Evolutionary conservation across 2,888 invertebrate species (phyloP), one percentile per base, ranked within the genome.

Genomic region (Lasioglossum marginatum): DNA sequence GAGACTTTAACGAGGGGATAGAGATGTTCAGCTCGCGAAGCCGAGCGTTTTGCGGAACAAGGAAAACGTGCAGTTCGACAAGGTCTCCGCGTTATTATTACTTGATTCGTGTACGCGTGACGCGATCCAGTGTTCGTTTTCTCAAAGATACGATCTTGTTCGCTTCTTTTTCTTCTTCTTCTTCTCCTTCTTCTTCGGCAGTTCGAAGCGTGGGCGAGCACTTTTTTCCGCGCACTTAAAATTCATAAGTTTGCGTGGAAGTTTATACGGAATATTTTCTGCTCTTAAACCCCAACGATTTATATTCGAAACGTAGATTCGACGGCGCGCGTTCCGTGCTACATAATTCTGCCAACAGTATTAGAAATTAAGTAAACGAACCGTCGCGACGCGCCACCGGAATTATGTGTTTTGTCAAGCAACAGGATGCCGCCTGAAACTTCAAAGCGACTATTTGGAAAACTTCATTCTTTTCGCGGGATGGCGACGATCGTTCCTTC

Each of bases 391-490:
- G 48, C 45, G 70, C 40, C 34, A 52, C 16, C 27, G 68, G 74
- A 80, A 37, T 74, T 81, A 76, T 83, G 37, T 83, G 76, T 83
- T 83, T 83, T 76, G 75, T 81, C 31, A 76, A 77, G 76, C 75
- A 83, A 81, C 83, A 83, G 81, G 83, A 81, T 81, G 83, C 81
- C 27, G 81, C 40, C 40, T 19, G 19, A 14, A 76, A 72, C 81
- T 76, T 81, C 83, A 83, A 83, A 83, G 83, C 71, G 23, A 8
- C 52, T 23, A 14, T 37, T 40, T 19, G 4, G 52, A 40, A 76
- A 81, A 52, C 43, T 14, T 34, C 12, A 34, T 63, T 66, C 48
- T 43, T 23, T 37, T 63, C 6, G 31, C 3, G 37, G 40, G 19
- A 19, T 48, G 3, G 19, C 12, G 14, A n/a, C 16, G 31, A 66